Evolutionary conservation across 2,113 vertebrate species (phyloP), one percentile per base, ranked within the genome.

Genomic region (Caracal caracal): DNA sequence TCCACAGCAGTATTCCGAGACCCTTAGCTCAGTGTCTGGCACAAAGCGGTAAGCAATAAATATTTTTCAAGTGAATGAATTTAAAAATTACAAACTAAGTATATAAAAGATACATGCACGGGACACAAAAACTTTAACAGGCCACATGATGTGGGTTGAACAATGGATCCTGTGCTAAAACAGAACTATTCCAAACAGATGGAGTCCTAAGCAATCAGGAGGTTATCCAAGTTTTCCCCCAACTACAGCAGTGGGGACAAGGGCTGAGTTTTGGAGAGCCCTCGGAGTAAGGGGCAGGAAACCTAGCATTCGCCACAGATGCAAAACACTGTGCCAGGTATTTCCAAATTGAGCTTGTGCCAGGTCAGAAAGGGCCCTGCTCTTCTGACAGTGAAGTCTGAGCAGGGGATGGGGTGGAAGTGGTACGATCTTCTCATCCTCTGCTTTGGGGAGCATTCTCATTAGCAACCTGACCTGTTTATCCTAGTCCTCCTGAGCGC

Each of bases 51-150:
- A 33, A 65, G 7, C 1, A 59, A 53, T n/a, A 80, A 71, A 43
- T 82, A 75, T 15, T 61, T 35, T 94, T 79, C 96, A 10, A 93
- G 68, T 59, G 28, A 95, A 81, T 17, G 92, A 73, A 71, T 49
- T 84, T n/a, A 37, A 80, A 89, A 88, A 75, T 47, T 79, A 82
- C 68, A 78, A 95, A 56, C 47, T 47, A 94, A 80, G 4, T 84
- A 94, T 35, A 15, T 65, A 51, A 84, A 90, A 33, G 17, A 56
- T 17, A 47, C 13, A 76, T 12, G 17, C 12, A 79, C 22, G 35
- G 8, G 37, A 87, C 90, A 88, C 68, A 86, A 89, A 92, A 92
- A 61, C 79, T 96, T 94, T 84, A 93, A 82, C 49, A 33, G 63
- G 26, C 26, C 63, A 53, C 20, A 56, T 22, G 66, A 53, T 40